Evolutionary conservation across 2,113 vertebrate species (phyloP), one percentile per base, ranked within the genome.

Genomic region (Megaleporinus macrocephalus): DNA sequence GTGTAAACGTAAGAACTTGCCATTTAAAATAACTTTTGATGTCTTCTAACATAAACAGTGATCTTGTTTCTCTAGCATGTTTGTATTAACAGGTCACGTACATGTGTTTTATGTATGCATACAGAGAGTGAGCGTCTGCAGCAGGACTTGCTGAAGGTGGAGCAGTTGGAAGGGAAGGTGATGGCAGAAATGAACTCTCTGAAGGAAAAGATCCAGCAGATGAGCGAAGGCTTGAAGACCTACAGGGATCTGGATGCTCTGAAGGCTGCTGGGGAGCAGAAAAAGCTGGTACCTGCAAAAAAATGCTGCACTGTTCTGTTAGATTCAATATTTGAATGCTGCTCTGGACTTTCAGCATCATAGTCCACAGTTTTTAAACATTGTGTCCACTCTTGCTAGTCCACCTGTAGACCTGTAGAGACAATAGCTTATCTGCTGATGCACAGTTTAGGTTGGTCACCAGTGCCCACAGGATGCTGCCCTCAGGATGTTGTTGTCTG

Each of bases 61-160:
- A 20, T 18, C 15, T 55, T 2, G 3, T 2, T 2, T 2, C 51
- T 55, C 5, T 1, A 22, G 22, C 12, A 10, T 72, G 22, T 47
- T 73, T 24, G 47, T n/a, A 53, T 13, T 15, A 29, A 29, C 22
- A 55, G 24, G 72, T 73, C 57, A 24, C 20, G 1, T 78, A 4
- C 20, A 27, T 65, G 51, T 85, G 30, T 78, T n/a, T 77, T 44
- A 44, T 44, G 5, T 85, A n/a, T 79, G 2, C 36, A 12, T 30
- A 1, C 86, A 99, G 98, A 99, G 83, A 97, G 95, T 73, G 95
- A 96, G 12, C 94, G 94, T 70, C 91, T 99, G 49, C 97, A 96
- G 86, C 94, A 96, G 91, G 97, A 99, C 89, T 93, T 99, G 53
- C 95, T 98, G 92, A 99, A 99, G 89, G 96, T 99, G 87, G 96